Evolutionary conservation across 2,797 vertebrate species (phyloP), one percentile per base, ranked within the genome.

Genomic region (Mormyrus proboscirostris): DNA sequence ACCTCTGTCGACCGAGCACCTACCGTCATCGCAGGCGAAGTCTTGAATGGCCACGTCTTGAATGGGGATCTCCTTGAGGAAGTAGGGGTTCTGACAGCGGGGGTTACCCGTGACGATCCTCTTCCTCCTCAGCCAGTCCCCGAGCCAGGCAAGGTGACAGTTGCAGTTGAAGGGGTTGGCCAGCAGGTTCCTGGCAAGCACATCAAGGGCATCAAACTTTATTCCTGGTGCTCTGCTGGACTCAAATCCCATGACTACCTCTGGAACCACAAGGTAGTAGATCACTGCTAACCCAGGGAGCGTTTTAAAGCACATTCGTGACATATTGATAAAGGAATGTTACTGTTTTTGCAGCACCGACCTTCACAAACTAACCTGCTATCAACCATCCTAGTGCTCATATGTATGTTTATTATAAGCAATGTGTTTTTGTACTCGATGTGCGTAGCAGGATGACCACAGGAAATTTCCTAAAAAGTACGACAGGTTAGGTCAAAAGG

Each of bases 151-250:
- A 5, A 99, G 95, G 93, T 99, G 97, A 93, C 98, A 99, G 94
- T 99, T 99, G 92, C 98, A 99, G 94, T 97, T 99, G 95, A 99
- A 99, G 29, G 98, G 98, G 93, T 99, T 99, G 91, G 98, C 97
- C 94, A 99, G 93, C 79, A 99, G 97, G 93, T 99, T 99, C 91
- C 98, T 99, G 92, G 79, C 90, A 83, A 82, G 86, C 33, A 73
- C 65, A 73, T 73, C 65, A 73, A 33, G 25, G 22, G 57, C 19
- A n/a, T 82, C 41, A 82, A n/a, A 82, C 76, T 82, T 73, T 73
- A 73, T 73, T 73, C 29, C 29, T 51, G 82, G 4, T 29, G n/a
- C 44, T 84, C 44, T 44, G 82, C 82, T 51, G 19, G 44, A 25
- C 82, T 49, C 22, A 82, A 19, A 19, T 79, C 73, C 38, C 73